Percentiles rank a stretch among this genome's conserved stretches.
These are phyloP conservation scores for Sturnira hondurensis DNA, from an alignment of 2,113 vertebrate genomes.

Conservation along the genomic window DNA sequence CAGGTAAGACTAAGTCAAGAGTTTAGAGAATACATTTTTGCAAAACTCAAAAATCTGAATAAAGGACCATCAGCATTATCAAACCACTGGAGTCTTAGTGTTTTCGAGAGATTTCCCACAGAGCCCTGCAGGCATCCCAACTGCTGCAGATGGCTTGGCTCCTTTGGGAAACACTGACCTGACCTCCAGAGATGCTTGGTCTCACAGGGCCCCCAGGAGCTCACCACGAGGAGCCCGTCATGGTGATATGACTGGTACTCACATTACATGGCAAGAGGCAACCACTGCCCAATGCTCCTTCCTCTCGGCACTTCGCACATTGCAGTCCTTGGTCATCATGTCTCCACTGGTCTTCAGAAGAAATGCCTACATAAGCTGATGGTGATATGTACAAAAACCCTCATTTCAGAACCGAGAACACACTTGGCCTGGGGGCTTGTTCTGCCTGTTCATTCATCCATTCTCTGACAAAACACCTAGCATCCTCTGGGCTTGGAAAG, in stretches of 20 bases:
- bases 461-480: not conserved
- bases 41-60: not conserved
- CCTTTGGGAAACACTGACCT: not conserved
- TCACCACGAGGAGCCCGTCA: not conserved
- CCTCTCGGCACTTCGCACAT: not conserved
- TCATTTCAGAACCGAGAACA: not conserved
- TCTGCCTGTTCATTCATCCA: not conserved
- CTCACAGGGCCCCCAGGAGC: not conserved
- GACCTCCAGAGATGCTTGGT: not conserved
- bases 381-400: too few species aligned
- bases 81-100: not conserved
- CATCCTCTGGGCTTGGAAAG: not conserved
- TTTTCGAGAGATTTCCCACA: not conserved
- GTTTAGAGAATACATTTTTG: not conserved
- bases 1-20: not conserved
- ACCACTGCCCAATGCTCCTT: not conserved
- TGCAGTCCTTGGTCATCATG: not conserved
- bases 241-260: rapidly evolving
- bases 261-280: not conserved
- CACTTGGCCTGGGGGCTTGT: not conserved
- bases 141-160: not conserved
- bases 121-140: not conserved
- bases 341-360: not conserved
- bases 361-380: not conserved
- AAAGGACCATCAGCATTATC: not conserved